These are phyloP conservation scores for Pelodytes ibericus DNA, from an alignment of 2,797 vertebrate genomes.

Conservation along the genomic window DNA sequence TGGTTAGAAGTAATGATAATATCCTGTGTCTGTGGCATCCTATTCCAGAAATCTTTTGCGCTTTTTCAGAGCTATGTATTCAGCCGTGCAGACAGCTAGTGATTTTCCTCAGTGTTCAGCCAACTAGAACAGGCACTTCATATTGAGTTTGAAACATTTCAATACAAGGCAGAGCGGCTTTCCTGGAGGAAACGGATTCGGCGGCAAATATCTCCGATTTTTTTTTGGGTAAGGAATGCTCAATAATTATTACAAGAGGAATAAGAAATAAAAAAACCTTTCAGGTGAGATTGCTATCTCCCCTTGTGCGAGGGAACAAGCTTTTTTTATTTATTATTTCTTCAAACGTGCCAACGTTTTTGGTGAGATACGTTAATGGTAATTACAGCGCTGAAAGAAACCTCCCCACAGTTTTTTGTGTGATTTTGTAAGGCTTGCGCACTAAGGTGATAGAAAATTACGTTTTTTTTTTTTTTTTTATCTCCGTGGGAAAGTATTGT, in stretches of 20 bases:
- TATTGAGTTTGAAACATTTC: background rate
- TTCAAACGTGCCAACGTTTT: background rate
- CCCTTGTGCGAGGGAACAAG: background rate
- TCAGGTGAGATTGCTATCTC: background rate
- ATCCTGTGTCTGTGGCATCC: background rate
- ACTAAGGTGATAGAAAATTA: background rate
- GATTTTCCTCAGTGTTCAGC: background rate
- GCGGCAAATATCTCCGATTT: background rate
- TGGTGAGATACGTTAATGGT: background rate
- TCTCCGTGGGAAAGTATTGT: background rate
- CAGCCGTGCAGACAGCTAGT: conserved; percentile 10
- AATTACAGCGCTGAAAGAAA: background rate
- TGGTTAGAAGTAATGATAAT: conserved; percentile 30
- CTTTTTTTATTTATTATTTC: background rate
- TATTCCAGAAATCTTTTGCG: background rate
- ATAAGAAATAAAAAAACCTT: background rate
- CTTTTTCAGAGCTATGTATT: background rate
- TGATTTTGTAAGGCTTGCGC: background rate
- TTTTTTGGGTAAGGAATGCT: background rate
- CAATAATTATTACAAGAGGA: background rate
- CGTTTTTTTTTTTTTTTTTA: too few species aligned
- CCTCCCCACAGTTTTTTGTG: background rate
- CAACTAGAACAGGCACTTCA: background rate
- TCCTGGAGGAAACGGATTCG: background rate
- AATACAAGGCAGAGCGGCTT: background rate